Evolutionary conservation across 2,888 invertebrate genomes (phyloP).

Genomic region (Lithophane socia): DNA sequence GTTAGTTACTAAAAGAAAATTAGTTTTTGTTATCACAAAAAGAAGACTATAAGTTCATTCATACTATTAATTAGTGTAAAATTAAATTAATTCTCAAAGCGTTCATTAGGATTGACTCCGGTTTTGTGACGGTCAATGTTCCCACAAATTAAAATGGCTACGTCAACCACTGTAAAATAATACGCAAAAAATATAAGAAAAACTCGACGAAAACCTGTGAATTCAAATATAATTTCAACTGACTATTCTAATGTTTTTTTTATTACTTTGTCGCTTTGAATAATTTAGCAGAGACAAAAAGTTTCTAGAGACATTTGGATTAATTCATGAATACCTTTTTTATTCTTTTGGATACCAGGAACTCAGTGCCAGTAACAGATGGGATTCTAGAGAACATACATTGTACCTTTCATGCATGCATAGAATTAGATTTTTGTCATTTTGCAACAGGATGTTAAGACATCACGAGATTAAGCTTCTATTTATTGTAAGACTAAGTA

Average conservation of each 20-base stretch:
- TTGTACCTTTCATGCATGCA: neutral
- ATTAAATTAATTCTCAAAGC: constrained; percentile 39
- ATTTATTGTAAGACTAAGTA: neutral
- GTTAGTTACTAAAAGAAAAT: neutral
- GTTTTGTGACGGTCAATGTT: constrained; percentile 50
- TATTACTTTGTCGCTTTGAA: neutral
- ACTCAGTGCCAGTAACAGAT: neutral
- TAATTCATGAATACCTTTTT: neutral
- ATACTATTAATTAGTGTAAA: constrained; percentile 13
- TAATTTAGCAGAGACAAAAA: neutral
- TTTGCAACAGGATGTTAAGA: constrained; percentile 3
- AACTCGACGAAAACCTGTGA: constrained; percentile 16
- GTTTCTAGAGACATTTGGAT: neutral
- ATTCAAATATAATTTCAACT: constrained; percentile 14
- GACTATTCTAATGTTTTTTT: constrained; percentile 8
- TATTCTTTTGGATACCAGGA: neutral
- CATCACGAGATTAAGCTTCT: neutral
- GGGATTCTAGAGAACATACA: neutral
- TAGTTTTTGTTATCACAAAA: neutral
- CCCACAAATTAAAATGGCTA: constrained; percentile 44
- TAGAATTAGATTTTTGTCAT: constrained; percentile 1
- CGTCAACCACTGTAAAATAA: constrained; percentile 29
- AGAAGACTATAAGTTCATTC: constrained; percentile 9
- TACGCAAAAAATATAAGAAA: constrained; percentile 31
- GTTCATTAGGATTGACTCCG: constrained; percentile 19